Evolutionary conservation across 2,888 invertebrate genomes (phyloP).

Genomic region (Cybosia mesomella): DNA sequence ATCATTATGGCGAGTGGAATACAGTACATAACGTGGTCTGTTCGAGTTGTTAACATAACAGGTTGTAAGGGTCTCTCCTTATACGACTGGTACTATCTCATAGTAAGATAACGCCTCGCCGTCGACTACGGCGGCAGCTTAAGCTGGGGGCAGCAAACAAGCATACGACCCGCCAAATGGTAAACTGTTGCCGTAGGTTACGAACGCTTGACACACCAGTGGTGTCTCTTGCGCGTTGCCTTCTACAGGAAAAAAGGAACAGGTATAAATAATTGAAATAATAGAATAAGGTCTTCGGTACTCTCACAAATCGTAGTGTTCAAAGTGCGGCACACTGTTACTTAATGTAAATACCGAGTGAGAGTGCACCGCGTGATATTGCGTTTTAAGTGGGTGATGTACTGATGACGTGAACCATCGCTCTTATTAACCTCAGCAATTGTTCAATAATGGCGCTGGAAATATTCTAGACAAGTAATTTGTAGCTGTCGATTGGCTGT

Average conservation of each 20-base stretch:
- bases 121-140: no score
- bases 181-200: no score
- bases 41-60: not conserved
- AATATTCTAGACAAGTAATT: slow-evolving; percentile 16
- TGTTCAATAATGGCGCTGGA: slow-evolving; percentile 12
- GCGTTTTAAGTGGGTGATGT: not conserved
- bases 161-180: not conserved
- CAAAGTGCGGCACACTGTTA: not conserved
- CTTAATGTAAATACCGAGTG: not conserved
- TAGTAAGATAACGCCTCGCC: no score
- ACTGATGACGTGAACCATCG: not conserved
- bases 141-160: not conserved
- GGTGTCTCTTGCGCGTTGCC: not conserved
- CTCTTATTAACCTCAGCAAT: not conserved
- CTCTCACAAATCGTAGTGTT: not conserved
- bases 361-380: not conserved
- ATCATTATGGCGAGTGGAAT: not conserved
- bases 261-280: not conserved
- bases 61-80: not conserved
- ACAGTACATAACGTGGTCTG: slow-evolving; percentile 3
- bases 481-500: slow-evolving; percentile 15
- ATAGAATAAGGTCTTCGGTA: not conserved
- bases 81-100: not conserved
- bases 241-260: not conserved
- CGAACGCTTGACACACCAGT: not conserved